phyloP scores from a whole-genome alignment of 2,113 vertebrate genomes.

The Brachypodius melanocephalos region DNA sequence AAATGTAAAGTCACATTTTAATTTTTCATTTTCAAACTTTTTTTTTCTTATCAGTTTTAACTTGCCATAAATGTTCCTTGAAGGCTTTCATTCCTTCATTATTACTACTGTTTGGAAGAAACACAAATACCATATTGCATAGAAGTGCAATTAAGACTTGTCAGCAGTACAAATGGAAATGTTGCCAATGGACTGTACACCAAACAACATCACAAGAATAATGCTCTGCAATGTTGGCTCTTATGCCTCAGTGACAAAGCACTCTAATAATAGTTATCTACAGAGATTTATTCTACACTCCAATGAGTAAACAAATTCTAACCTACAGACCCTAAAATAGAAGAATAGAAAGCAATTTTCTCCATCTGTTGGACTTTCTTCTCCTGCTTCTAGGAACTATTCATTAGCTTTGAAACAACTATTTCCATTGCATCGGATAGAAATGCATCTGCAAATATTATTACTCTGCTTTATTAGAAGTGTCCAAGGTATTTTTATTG shows the following conservation, averaged over 20 bases:
- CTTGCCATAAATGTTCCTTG: neutral
- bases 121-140: neutral
- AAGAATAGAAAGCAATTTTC: slow-evolving; percentile 2
- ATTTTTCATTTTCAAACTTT: neutral
- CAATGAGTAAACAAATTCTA: slow-evolving; percentile 60
- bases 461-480: neutral
- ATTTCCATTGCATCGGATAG: neutral
- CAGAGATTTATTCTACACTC: slow-evolving; percentile 40
- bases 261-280: slow-evolving; percentile 55
- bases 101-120: neutral
- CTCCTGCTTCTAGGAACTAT: neutral
- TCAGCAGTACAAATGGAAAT: slow-evolving; percentile 26
- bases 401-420: neutral
- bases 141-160: slow-evolving; percentile 4
- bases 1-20: neutral
- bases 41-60: neutral
- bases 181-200: neutral
- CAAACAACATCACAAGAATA: neutral
- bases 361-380: neutral
- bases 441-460: neutral
- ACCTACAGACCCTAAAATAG: slow-evolving; percentile 26
- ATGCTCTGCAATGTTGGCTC: neutral
- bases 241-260: slow-evolving; percentile 20
- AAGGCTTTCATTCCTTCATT: neutral
- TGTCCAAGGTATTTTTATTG: neutral